Base-by-base conservation (phyloP, 2,888 invertebrate genomes). In the Amiota communis region DNA sequence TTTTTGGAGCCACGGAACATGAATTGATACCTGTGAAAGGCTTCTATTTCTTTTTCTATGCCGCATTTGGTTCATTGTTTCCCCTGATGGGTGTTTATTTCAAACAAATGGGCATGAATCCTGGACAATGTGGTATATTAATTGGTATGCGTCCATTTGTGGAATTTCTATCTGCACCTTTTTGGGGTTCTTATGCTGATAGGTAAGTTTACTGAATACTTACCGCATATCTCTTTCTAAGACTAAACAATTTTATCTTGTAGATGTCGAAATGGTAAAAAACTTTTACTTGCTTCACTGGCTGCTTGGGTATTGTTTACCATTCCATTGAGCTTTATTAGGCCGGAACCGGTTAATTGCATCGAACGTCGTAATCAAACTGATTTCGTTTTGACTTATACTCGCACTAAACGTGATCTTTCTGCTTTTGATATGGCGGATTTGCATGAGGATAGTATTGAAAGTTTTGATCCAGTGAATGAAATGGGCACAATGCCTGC, bases 61-160 rank as follows among this genome's bases (percentile, higher is more conserved):
- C 98, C 59, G 98, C 99, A 1, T 99, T 99, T 89, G 99, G 99
- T 8, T 98, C 98, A 0, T 92, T 99, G 15, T 99, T 99, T 89
- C 99, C 99, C 0, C 91, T 99, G 76, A 96, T 99, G 95, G 99
- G 98, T 53, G 97, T 99, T 64, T 99, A 99, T 91, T 99, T 99
- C 92, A 99, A 99, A 91, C 99, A 99, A 91, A 95, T 99, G 94
- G 98, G 98, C 75, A 98, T 99, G 98, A 98, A 98, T 90, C 97
- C 98, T 1, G 95, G 95, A 17, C 98, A 98, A 89, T 96, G 97
- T 87, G 98, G 98, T 8, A 91, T 97, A 73, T 92, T 97, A n/a
- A 96, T 98, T 82, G 99, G 99, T 46, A 95, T 97, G 81, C 92
- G 99, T 76, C 99, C 99, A 1, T 97, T 99, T 89, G 96, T 99